Conservation (phyloP, 1,140 invertebrate species). For the Halesus radiatus region DNA sequence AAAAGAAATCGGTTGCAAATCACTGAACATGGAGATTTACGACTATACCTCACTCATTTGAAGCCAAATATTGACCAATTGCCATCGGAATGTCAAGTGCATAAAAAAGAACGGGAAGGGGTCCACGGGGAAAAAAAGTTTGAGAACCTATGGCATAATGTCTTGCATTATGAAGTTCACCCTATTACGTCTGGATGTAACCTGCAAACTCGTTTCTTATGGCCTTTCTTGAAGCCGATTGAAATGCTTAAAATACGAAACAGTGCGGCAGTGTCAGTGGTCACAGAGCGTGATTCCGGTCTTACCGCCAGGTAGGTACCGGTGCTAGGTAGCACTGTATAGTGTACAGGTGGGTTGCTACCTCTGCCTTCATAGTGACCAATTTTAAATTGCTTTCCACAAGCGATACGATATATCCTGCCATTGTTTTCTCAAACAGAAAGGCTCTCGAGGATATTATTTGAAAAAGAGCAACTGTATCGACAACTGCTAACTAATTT, state of each 20-base stretch:
- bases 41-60: too few relatives aligned
- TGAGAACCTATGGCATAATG: too few relatives aligned
- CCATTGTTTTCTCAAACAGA: slow-evolving; percentile 10
- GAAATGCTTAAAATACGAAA: slow-evolving; percentile 37
- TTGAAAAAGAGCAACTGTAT: too few relatives aligned
- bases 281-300: slow-evolving; percentile 40
- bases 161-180: neutral
- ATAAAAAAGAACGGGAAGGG: too few relatives aligned
- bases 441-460: too few relatives aligned
- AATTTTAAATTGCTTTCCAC: slow-evolving; percentile 36
- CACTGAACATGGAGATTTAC: too few relatives aligned
- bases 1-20: too few relatives aligned
- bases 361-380: slow-evolving; percentile 7
- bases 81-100: too few relatives aligned
- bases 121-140: too few relatives aligned
- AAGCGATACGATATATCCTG: slow-evolving; percentile 41
- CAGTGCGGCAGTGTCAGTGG: slow-evolving; percentile 22
- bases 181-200: neutral
- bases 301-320: neutral
- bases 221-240: slow-evolving; percentile 4
- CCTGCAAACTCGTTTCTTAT: slow-evolving; percentile 27
- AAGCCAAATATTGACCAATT: too few relatives aligned
- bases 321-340: neutral
- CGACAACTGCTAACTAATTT: too few relatives aligned
- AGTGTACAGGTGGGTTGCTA: neutral